These are phyloP conservation scores for Geopemphigus sp. DNA, from an alignment of 1,140 invertebrate species.

Conservation along the genomic window DNA sequence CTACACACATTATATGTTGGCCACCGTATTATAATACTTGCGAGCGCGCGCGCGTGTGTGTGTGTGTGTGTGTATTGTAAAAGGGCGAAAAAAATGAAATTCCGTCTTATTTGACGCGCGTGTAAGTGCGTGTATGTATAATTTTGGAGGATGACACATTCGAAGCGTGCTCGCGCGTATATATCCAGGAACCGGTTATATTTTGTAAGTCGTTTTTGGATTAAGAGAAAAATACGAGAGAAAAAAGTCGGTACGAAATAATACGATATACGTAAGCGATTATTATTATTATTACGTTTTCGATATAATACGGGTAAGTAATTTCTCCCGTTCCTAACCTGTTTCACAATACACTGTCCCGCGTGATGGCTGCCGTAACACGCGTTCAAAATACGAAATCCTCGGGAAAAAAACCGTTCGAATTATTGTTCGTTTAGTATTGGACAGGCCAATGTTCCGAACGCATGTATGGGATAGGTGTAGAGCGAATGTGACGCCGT, in stretches of 20 bases:
- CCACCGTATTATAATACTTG: background rate
- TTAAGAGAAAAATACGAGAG: conserved; percentile 1
- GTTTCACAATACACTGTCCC: background rate
- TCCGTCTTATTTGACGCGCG: background rate
- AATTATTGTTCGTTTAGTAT: too few species aligned
- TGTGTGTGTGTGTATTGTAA: background rate
- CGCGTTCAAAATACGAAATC: background rate
- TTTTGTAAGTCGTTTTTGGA: background rate
- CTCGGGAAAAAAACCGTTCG: too few species aligned
- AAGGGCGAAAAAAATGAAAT: background rate
- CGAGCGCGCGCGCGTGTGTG: too few species aligned
- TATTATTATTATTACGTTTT: too few species aligned
- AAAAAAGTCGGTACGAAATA: background rate
- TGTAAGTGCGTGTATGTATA: background rate
- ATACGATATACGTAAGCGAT: too few species aligned
- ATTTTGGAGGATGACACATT: background rate
- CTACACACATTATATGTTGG: background rate
- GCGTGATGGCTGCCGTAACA: background rate
- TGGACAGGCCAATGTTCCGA: too few species aligned
- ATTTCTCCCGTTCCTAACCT: background rate
- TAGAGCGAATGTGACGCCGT: too few species aligned
- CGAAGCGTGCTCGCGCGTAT: background rate
- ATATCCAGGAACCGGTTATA: background rate
- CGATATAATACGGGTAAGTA: too few species aligned
- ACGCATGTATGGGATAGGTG: too few species aligned